Conservation (phyloP, 2,113 vertebrate species). For the Onychorhynchus coronatus region DNA sequence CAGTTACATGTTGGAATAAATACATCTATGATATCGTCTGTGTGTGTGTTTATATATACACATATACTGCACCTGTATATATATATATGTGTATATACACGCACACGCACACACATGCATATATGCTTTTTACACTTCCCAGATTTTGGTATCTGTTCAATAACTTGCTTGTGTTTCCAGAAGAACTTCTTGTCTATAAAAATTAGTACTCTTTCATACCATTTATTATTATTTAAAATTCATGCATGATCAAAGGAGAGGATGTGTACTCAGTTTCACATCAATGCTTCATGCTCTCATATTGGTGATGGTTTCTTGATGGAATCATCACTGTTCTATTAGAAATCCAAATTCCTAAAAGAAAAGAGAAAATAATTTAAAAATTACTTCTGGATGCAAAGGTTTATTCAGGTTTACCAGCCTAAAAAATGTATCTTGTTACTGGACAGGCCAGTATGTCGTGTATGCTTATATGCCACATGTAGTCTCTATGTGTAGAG, state of each 20-base stretch:
- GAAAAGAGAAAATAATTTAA: conserved; percentile 18
- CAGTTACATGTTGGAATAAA: conserved; percentile 40
- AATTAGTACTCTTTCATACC: conserved; percentile 37
- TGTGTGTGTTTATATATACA: not conserved
- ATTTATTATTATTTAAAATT: conserved; percentile 50
- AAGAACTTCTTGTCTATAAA: conserved; percentile 63
- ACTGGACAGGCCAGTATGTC: conserved; percentile 59
- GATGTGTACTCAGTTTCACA: conserved; percentile 29
- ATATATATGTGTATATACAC: not conserved
- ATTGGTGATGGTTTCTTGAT: not conserved
- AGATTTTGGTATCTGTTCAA: conserved; percentile 41
- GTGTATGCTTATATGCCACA: conserved; percentile 55
- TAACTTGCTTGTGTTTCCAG: conserved; percentile 62
- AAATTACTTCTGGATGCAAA: conserved; percentile 74
- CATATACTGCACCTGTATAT: not conserved
- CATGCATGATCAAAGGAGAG: conserved; percentile 22
- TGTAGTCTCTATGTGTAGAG: conserved; percentile 66
- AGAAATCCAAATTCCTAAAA: not conserved
- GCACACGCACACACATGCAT: not conserved
- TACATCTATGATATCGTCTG: not conserved
- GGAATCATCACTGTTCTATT: not conserved
- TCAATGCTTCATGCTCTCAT: conserved; percentile 15
- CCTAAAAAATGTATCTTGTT: conserved; percentile 61
- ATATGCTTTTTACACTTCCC: not conserved
- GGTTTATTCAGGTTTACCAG: conserved; percentile 55